Base-by-base conservation (phyloP, 2,888 invertebrate species). In the Drosophila gaucha region DNA sequence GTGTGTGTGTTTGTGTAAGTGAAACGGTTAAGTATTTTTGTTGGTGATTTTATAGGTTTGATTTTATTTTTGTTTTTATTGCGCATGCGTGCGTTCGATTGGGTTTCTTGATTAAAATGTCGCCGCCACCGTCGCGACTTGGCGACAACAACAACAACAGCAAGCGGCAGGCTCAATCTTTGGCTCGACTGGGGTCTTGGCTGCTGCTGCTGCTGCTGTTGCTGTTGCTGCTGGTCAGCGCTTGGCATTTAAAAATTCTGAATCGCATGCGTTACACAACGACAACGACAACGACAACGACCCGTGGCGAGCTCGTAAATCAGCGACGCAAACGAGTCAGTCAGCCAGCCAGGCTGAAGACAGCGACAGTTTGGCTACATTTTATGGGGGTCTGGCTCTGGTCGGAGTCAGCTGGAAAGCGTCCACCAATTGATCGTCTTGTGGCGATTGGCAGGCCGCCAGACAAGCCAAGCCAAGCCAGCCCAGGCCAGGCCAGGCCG, bases 41-140 rank as follows among this genome's bases (percentile, higher is more conserved):
- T 66, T 66, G 65, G 66, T 67, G 82, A 68, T 71, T 78, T 80
- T 72, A 74, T 78, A 57, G 78, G 67, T 78, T 78, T 74, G 74
- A 80, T 74, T 80, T 70, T 63, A 67, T 59, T 46, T 71, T 70
- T 72, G 67, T 75, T 86, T 89, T 90, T 89, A 89, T 89, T 85
- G 88, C 83, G 80, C 89, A 89, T 90, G 90, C 90, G 90, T 90
- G 90, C 86, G 87, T 85, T 87, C 90, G 90, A 90, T 90, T 88
- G 80, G 83, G 71, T 85, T 86, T 88, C 75, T 87, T 88, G 89
- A 89, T 89, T 89, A 89, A 89, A 88, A 83, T 84, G 84, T 84
- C 70, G 84, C 71, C 74, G 74, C 67, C 77, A 74, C 64, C 71
- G 74, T 68, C 59, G 74, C 57, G 78, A 67, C 71, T 79, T 78